These are phyloP conservation scores for Epinephelus coioides DNA, from an alignment of 2,797 vertebrate genomes.

Conservation along the genomic window DNA sequence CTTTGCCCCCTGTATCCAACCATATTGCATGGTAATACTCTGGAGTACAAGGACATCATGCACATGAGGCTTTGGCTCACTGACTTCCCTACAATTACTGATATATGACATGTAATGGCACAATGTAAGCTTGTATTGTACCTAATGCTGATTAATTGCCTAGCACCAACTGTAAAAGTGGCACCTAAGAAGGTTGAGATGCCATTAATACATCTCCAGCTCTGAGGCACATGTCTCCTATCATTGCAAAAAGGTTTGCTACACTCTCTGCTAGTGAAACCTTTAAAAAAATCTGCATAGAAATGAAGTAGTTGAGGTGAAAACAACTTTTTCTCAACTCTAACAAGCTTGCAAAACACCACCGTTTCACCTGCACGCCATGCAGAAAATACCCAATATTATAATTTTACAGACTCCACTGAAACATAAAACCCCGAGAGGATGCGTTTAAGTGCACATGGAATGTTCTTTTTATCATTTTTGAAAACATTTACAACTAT, in stretches of 20 bases:
- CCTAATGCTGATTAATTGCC: neutral
- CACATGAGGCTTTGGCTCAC: neutral
- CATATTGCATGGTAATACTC: neutral
- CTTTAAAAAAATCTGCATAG: neutral
- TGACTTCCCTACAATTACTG: neutral
- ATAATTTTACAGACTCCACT: neutral
- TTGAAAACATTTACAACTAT: constrained; percentile 92
- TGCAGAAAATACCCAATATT: neutral
- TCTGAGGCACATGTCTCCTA: neutral
- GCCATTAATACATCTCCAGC: neutral
- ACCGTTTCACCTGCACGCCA: neutral
- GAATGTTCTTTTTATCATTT: constrained; percentile 85
- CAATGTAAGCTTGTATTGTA: neutral
- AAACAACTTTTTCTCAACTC: neutral
- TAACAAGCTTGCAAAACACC: neutral
- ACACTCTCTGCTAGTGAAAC: neutral
- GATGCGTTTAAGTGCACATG: constrained; percentile 81
- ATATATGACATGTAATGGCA: neutral
- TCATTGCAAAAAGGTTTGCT: neutral
- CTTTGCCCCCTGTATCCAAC: neutral
- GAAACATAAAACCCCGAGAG: constrained; percentile 67
- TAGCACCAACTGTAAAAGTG: neutral
- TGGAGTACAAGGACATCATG: neutral
- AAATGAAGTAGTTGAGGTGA: neutral
- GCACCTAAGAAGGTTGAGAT: neutral